Evolutionary conservation across 1,140 invertebrate species (phyloP), one percentile per base, ranked within the genome.

Genomic region (Subanguina moxae): DNA sequence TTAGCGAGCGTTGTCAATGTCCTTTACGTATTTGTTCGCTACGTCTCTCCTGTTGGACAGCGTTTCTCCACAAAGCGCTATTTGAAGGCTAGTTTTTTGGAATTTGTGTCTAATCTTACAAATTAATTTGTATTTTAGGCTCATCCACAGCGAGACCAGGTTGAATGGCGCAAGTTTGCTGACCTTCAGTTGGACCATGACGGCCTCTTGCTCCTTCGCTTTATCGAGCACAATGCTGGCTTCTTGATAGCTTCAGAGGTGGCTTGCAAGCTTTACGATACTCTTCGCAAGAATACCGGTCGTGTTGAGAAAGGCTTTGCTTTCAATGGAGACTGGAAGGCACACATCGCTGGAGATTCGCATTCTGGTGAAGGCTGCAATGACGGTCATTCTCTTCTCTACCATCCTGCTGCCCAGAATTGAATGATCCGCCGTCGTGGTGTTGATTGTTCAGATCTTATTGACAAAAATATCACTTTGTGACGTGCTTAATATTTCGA

Each of bases 131-230:
- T 58, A 13, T 7, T 61, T 19, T 61, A 61, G 58, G 3, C 28
- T 19, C 58, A 61, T 28, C 28, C 38, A 3, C 17, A 7, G 8
- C 19, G 28, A 30, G 19, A 61, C 21, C 1, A 30, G 3, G 19
- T 43, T 19, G 38, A 32, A 21, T 28, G 58, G n/a, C n/a, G n/a
- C 19, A 61, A 52, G 48, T 52, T 21, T 52, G 48, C 38, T 19
- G 38, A 61, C n/a, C 19, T 32, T 1, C 58, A 32, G 21, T 28
- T 61, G n/a, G 58, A 28, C 58, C n/a, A 32, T 30, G 58, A 61
- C n/a, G 58, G 58, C 3, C 58, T 61, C 5, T 25, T 61, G 58
- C 28, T 61, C 8, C 58, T 61, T n/a, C 38, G 38, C 58, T 61
- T 61, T n/a, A 43, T 61, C 28, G 38, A 43, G 21, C 5, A 61